Evolutionary conservation across 1,140 invertebrate genomes (phyloP), one percentile per base, ranked within the genome.

Genomic region (Dendroctonus ponderosae): DNA sequence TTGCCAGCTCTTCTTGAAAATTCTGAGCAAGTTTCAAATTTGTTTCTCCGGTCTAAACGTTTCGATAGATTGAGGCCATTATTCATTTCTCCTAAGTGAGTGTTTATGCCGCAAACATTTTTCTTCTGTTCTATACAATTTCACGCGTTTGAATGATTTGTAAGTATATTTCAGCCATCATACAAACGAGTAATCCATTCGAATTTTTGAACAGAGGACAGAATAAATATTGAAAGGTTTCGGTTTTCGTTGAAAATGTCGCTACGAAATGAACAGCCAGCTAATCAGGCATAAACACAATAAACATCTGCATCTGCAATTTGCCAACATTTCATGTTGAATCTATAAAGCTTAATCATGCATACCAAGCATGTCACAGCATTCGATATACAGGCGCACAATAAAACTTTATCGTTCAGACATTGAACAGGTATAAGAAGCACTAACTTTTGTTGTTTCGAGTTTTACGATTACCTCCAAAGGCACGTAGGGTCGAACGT

Each of bases 341-440:
- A 52, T 12, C 50, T 12, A 15, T 52, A 52, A 52, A 52, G n/a
- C 50, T 40, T 41, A n/a, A 56, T 56, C 53, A 15, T 42, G 41
- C 37, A 56, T 56, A 56, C 53, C 41, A 56, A 56, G 53, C 53
- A 56, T n/a, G 53, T 56, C 53, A n/a, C 53, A 26, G 37, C 41
- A 52, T 52, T 52, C 50, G 15, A 52, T 52, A 52, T 14, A 48
- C 46, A 9, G n/a, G 51, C n/a, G 41, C 53, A 41, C 15, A 56
- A 56, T 56, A 56, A 56, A 56, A 56, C n/a, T 56, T 56, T 56
- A 56, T 56, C 53, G 53, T 56, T 26, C 53, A 15, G 37, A 40
- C 40, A n/a, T 40, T 42, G 53, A 56, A 56, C 53, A 15, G 53
- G 40, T 56, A 40, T 56, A 56, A 40, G 40, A 41, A 42, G 37